Evolutionary conservation across 2,797 vertebrate species (phyloP).

Genomic region (Xenentodon cancila): DNA sequence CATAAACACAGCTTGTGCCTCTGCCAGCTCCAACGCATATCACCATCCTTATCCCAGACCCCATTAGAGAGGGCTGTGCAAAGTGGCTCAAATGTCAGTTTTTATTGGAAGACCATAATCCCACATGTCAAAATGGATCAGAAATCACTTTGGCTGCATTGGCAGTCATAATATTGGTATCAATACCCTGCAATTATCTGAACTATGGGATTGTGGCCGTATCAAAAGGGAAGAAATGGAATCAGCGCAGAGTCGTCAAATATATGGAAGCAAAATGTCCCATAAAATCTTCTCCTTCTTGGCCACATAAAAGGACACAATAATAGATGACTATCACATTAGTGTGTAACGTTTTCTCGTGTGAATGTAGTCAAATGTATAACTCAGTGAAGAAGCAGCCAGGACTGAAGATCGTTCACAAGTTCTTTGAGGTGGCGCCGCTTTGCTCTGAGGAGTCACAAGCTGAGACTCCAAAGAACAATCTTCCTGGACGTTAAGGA

Average conservation of each 20-base stretch:
- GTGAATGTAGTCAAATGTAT: conserved; percentile 64
- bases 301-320: conserved; percentile 66
- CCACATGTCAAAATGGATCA: conserved; percentile 56
- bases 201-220: conserved; percentile 48
- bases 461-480: conserved; percentile 33
- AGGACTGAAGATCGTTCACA: conserved; percentile 67
- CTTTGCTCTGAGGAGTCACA: conserved; percentile 48
- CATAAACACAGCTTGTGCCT: conserved; percentile 75
- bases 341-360: conserved; percentile 73
- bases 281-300: conserved; percentile 77
- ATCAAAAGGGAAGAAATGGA: conserved; percentile 46
- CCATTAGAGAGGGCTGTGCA: conserved; percentile 63
- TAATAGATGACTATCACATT: conserved; percentile 77
- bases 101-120: conserved; percentile 60
- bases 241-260: conserved; percentile 52
- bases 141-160: conserved; percentile 55
- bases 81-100: conserved; percentile 64
- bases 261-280: conserved; percentile 71
- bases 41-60: conserved; percentile 72
- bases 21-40: conserved; percentile 71
- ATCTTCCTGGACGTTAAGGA: conserved; percentile 28
- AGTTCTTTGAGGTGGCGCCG: conserved; percentile 58
- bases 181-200: conserved; percentile 71
- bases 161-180: conserved; percentile 59
- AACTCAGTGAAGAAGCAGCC: conserved; percentile 50